Conservation (phyloP, 2,888 invertebrate species). For the Heliconius aoede region DNA sequence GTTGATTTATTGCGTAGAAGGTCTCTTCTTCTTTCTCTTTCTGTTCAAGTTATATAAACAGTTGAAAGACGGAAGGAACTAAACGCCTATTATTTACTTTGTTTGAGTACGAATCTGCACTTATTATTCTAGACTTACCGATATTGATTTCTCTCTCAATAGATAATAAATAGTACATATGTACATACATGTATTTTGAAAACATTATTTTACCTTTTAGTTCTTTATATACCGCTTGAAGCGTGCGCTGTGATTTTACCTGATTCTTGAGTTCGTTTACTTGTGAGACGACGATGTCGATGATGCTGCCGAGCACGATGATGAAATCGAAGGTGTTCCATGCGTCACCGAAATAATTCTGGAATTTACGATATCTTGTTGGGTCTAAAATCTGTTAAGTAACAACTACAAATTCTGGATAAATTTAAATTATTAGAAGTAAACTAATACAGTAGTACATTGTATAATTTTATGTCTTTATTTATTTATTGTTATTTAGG, state of each 20-base stretch:
- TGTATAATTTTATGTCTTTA: too few species aligned
- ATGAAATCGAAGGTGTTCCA: constrained; percentile 99
- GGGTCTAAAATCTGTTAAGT: neutral
- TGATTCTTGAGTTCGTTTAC: constrained; percentile 92
- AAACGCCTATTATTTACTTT: too few species aligned
- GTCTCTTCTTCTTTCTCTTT: too few species aligned
- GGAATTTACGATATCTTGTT: constrained; percentile 45
- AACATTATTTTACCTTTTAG: too few species aligned
- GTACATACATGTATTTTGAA: too few species aligned
- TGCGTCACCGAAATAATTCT: constrained; percentile 99
- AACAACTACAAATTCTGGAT: neutral
- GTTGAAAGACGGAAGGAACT: too few species aligned
- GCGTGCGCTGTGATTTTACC: constrained; percentile 61
- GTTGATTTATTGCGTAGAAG: constrained; percentile 3
- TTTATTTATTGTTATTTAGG: too few species aligned
- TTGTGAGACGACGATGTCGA: constrained; percentile 98
- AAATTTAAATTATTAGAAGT: neutral
- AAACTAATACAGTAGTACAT: neutral
- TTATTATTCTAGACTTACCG: too few species aligned
- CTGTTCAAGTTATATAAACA: too few species aligned
- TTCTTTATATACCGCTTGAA: constrained; percentile 26
- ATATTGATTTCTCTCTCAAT: too few species aligned
- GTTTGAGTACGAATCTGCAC: too few species aligned
- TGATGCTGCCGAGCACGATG: constrained; percentile 97
- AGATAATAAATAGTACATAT: too few species aligned